A percentile compares a stretch with the other conserved stretches of the same genome.
These are phyloP conservation scores for Melipona quadrifasciata DNA, from an alignment of 1,140 invertebrate genomes.

Conservation along the genomic window DNA sequence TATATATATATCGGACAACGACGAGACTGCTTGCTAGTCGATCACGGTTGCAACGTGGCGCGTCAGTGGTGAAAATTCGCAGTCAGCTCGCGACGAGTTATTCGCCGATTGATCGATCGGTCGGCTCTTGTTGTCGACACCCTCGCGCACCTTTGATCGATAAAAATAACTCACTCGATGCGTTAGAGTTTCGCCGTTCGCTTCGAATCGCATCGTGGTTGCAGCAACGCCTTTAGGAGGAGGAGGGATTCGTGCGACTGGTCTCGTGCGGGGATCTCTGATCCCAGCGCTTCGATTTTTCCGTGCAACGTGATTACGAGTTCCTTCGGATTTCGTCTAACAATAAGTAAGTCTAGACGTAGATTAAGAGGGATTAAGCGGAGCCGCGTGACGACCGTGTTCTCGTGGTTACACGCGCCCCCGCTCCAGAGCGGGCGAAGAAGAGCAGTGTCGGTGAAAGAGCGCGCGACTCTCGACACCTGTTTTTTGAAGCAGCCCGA, in stretches of 20 bases:
- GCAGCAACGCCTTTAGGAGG: constrained; percentile 21
- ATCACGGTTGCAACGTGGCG: neutral
- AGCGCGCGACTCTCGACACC: constrained; percentile 40
- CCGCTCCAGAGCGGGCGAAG: no score
- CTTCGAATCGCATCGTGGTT: constrained; percentile 20
- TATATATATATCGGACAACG: neutral
- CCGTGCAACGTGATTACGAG: neutral
- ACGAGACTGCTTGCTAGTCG: no score
- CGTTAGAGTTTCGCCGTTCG: constrained; percentile 27
- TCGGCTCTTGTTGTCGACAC: constrained; percentile 30
- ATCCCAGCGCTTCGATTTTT: neutral
- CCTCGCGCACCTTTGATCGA: constrained; percentile 17
- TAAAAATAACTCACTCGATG: constrained; percentile 44
- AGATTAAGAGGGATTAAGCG: neutral
- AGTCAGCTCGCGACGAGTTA: constrained; percentile 5
- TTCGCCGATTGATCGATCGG: constrained; percentile 31
- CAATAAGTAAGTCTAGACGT: neutral
- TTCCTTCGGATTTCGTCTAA: neutral
- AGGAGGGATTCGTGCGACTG: constrained; percentile 9
- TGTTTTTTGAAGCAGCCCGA: constrained; percentile 33
- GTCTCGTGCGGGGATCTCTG: neutral
- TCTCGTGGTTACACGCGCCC: neutral
- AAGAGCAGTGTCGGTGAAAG: constrained; percentile 9
- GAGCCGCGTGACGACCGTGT: neutral
- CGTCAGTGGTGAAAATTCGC: neutral